Base-by-base conservation (phyloP, 1,140 invertebrate genomes). In the Macrobrachium nipponense region DNA sequence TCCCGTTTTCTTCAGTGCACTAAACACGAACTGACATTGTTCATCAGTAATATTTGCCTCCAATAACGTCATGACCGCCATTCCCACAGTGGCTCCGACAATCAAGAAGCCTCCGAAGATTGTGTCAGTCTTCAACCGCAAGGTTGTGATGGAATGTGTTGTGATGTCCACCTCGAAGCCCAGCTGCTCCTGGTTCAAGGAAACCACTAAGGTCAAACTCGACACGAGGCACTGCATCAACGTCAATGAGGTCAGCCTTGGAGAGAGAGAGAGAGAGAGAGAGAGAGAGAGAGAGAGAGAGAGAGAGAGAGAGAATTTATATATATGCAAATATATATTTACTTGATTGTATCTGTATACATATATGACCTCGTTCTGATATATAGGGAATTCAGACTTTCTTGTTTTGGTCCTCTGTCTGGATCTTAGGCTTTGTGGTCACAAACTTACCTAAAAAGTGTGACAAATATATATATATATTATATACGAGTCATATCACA, bases 41-140 rank as follows among this genome's bases (percentile, higher is more conserved):
- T 70, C 17, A 12, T 17, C 66, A 18, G 5, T 10, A 15, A 18
- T 36, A 36, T 36, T 1, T 36, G 27, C 27, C 10, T 20, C 44
- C n/a, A 58, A 80, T 61, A 80, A 87, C 18, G n/a, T n/a, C n/a
- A n/a, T n/a, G 5, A 44, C 4, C n/a, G 51, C 68, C 2, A 27
- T 27, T 18, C 90, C 93, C 93, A 82, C 90, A 97, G 96, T 98
- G 93, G 95, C 97, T 91, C 97, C 97, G 90, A 96, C 97, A 89
- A 97, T 98, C 89, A 97, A 96, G 92, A 96, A 97, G 91, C 96
- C 95, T 90, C 97, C 97, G 64, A 97, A 95, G 91, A 94, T 97
- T 70, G 95, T 97, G 88, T 96, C 96, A 90, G 96, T 97, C 89
- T 94, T 97, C 76, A 97, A 97, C 91, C 97, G 95, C 90, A 97